A percentile compares a stretch with the other conserved stretches of the same genome.
These are phyloP conservation scores for Agrochola lota DNA, from an alignment of 2,888 invertebrate genomes.

Conservation along the genomic window DNA sequence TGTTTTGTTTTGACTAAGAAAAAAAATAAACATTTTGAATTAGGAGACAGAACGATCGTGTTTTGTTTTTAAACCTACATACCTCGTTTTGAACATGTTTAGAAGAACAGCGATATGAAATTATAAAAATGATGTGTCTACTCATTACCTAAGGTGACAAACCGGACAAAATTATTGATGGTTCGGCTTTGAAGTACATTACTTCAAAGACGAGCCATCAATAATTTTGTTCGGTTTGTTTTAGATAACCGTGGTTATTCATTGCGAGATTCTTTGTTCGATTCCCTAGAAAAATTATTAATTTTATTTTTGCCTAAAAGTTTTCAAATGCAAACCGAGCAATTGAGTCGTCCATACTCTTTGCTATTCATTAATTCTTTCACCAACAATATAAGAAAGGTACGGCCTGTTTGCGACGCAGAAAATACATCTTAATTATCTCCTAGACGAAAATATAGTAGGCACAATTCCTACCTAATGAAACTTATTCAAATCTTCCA, in stretches of 20 bases:
- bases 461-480: slow-evolving; percentile 1
- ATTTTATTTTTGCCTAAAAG: background rate
- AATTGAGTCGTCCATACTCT: too few species aligned
- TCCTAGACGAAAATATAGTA: background rate
- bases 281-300: background rate
- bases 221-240: background rate
- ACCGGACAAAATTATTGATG: too few species aligned
- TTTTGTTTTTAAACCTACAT: too few species aligned
- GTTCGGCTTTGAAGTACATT: too few species aligned
- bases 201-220: background rate
- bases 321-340: too few species aligned
- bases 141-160: too few species aligned
- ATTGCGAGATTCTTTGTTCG: background rate
- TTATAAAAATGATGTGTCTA: too few species aligned
- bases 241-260: background rate
- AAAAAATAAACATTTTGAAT: background rate
- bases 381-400: background rate
- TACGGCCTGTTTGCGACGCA: background rate
- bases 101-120: too few species aligned
- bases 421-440: background rate
- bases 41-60: too few species aligned
- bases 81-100: too few species aligned
- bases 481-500: slow-evolving; percentile 27
- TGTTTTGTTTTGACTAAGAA: background rate
- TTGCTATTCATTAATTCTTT: slow-evolving; percentile 20